Conservation (phyloP, 1,140 invertebrate genomes). For the Antheraea mylitta region DNA sequence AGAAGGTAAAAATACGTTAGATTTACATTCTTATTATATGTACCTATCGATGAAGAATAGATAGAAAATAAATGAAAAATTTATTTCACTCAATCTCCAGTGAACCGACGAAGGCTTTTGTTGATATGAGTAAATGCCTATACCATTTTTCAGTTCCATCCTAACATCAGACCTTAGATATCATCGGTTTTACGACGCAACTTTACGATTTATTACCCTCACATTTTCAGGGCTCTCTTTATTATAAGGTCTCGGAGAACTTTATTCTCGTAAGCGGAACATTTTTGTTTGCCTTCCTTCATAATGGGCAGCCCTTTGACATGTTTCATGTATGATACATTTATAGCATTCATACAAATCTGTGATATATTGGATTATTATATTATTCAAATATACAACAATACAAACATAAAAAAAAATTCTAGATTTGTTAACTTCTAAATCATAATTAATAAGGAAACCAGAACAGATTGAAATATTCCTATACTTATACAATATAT, state of each 20-base stretch:
- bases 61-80: not conserved
- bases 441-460: no score
- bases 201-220: slow-evolving; percentile 22
- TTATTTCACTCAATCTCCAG: not conserved
- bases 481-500: no score
- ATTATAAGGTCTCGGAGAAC: slow-evolving; percentile 12
- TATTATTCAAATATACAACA: not conserved
- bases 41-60: not conserved
- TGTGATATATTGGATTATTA: not conserved
- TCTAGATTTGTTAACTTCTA: no score
- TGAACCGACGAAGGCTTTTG: not conserved
- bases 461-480: no score
- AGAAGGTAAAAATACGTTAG: no score
- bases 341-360: not conserved
- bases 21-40: no score
- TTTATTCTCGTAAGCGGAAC: slow-evolving; percentile 9
- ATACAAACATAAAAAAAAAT: no score
- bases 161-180: slow-evolving; percentile 16
- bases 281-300: slow-evolving; percentile 3
- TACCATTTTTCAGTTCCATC: not conserved
- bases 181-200: slow-evolving; percentile 19
- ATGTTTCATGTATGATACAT: not conserved
- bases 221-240: slow-evolving; percentile 23
- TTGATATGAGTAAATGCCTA: slow-evolving; percentile 9
- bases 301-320: slow-evolving; percentile 2